Percentiles rank a stretch among this genome's conserved stretches.
Conservation (phyloP, 2,113 vertebrate genomes). For the Epinephelus lanceolatus region DNA sequence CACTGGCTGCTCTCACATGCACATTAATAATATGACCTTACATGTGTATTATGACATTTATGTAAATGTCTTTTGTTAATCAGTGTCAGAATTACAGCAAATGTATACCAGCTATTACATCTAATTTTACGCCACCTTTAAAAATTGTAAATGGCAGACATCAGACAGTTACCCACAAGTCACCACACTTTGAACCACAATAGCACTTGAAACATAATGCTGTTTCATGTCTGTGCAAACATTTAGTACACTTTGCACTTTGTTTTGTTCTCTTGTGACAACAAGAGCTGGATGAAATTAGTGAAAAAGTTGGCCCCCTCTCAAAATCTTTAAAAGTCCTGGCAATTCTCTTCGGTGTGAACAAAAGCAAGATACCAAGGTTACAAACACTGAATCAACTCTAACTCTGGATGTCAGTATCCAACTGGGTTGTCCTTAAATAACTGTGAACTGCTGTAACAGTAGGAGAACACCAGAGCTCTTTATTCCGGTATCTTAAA, state of each 20-base stretch:
- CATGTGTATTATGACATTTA: not conserved
- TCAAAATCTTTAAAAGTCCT: no score
- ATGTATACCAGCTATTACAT: not conserved
- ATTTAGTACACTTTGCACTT: not conserved
- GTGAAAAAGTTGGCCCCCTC: no score
- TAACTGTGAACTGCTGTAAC: no score
- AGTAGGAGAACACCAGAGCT: no score
- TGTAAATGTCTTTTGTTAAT: conserved; percentile 2
- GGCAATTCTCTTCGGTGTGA: not conserved
- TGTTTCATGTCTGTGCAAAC: not conserved
- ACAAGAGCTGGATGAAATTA: no score
- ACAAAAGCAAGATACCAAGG: not conserved
- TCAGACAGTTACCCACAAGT: not conserved
- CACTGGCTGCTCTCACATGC: not conserved
- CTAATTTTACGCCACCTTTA: not conserved
- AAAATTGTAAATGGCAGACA: no score
- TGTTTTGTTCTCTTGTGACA: not conserved
- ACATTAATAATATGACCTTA: conserved; percentile 9
- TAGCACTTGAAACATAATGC: not conserved
- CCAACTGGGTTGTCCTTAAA: no score
- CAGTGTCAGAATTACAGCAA: not conserved
- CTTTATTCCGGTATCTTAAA: no score
- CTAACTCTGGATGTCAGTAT: no score
- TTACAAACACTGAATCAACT: no score
- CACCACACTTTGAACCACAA: not conserved